phyloP scores from a whole-genome alignment of 1,140 invertebrate species.

The Rhizoglyphus robini region DNA sequence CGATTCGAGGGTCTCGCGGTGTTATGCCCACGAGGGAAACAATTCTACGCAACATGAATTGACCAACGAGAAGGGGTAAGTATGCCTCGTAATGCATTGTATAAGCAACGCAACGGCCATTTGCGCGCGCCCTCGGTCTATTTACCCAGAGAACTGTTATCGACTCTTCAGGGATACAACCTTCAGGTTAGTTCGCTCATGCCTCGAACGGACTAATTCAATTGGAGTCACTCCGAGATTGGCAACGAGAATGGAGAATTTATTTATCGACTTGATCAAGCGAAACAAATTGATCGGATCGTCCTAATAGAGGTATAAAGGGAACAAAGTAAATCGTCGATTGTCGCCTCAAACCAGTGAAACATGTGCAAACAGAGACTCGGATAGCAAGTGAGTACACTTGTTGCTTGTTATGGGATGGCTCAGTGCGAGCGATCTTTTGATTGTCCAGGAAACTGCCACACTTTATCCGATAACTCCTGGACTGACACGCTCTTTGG shows the following conservation, averaged over 20 bases:
- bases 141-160: not conserved
- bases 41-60: constrained; percentile 52
- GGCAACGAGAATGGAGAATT: not conserved
- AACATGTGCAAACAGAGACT: too few species aligned
- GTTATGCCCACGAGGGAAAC: constrained; percentile 54
- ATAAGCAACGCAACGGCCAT: not conserved
- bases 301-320: not conserved
- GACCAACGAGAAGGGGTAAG: constrained; percentile 46
- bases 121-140: too few species aligned
- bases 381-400: too few species aligned
- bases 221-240: not conserved
- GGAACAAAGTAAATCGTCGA: not conserved
- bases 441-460: too few species aligned
- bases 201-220: not conserved
- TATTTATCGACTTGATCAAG: not conserved
- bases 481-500: too few species aligned
- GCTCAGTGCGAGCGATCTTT: too few species aligned
- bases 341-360: too few species aligned
- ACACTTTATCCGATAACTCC: too few species aligned
- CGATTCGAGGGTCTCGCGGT: constrained; percentile 54
- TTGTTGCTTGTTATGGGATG: too few species aligned
- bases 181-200: not conserved
- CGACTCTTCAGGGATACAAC: too few species aligned
- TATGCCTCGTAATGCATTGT: not conserved
- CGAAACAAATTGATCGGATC: constrained; percentile 11